Evolutionary conservation across 2,888 invertebrate genomes (phyloP).

Genomic region (Chouioia cunea): DNA sequence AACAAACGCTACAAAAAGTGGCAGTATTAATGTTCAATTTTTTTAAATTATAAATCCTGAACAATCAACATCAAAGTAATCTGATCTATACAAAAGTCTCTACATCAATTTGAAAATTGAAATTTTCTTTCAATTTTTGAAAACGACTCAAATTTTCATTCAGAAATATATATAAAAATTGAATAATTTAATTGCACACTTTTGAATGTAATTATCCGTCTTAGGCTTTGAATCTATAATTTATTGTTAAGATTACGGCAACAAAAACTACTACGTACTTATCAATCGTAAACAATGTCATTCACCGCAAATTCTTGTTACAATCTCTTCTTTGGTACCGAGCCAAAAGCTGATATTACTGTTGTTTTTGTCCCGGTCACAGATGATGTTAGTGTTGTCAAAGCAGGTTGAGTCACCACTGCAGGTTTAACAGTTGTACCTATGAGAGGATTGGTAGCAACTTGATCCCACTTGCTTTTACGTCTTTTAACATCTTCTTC

Average conservation of each 20-base stretch:
- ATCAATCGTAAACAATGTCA: slow-evolving; percentile 35
- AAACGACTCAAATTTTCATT: too few species aligned
- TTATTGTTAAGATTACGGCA: slow-evolving; percentile 7
- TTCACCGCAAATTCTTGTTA: slow-evolving; percentile 54
- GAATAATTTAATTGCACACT: too few species aligned
- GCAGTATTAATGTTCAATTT: too few species aligned
- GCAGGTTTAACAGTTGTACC: slow-evolving; percentile 75
- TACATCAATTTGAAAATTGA: too few species aligned
- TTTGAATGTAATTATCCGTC: too few species aligned
- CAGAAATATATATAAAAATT: too few species aligned
- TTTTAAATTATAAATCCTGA: too few species aligned
- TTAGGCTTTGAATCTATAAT: neutral
- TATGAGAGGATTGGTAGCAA: slow-evolving; percentile 73
- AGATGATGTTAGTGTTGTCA: slow-evolving; percentile 83
- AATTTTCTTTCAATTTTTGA: too few species aligned
- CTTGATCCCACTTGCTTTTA: slow-evolving; percentile 95
- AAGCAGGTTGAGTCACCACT: slow-evolving; percentile 77
- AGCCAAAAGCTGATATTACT: slow-evolving; percentile 93
- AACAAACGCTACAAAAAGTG: too few species aligned
- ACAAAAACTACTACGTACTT: slow-evolving; percentile 15
- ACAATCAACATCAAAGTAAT: too few species aligned
- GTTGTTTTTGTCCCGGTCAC: slow-evolving; percentile 92
- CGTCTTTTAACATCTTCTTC: slow-evolving; percentile 83
- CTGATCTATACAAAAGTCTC: too few species aligned
- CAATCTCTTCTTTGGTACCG: slow-evolving; percentile 83